A percentile compares a stretch with the other conserved stretches of the same genome.
phyloP scores from a whole-genome alignment of 1,140 invertebrate genomes.

The Drosophila trapezifrons region DNA sequence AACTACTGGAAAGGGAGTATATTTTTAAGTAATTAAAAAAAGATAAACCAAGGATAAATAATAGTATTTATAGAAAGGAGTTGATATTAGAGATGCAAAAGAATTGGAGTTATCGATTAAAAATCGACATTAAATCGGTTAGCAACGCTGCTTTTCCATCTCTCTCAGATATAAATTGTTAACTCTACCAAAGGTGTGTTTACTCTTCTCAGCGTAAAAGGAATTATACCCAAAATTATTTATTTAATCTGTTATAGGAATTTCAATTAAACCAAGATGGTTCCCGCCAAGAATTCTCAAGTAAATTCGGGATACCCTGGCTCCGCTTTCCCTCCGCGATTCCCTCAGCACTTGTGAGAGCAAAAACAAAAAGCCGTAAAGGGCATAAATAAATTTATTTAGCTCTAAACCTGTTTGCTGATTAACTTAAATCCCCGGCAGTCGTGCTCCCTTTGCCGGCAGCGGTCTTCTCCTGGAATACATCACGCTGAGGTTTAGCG shows the following conservation, averaged over 20 bases:
- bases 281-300: conserved; percentile 1
- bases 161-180: neutral
- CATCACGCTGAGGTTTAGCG: conserved; percentile 75
- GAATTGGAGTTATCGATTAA: too few relatives aligned
- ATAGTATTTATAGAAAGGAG: too few relatives aligned
- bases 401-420: conserved; percentile 80
- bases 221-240: neutral
- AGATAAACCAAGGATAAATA: too few relatives aligned
- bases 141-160: too few relatives aligned
- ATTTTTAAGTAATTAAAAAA: too few relatives aligned
- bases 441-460: conserved; percentile 34
- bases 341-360: conserved; percentile 5
- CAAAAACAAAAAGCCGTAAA: conserved; percentile 20
- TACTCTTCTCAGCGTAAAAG: too few relatives aligned
- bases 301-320: neutral
- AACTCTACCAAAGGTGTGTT: neutral
- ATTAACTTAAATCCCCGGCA: conserved; percentile 76
- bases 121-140: too few relatives aligned
- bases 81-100: too few relatives aligned
- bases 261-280: conserved; percentile 32
- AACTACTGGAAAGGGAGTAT: too few relatives aligned
- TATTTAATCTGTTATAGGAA: conserved; percentile 14
- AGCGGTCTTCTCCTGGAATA: conserved; percentile 49
- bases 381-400: conserved; percentile 77
- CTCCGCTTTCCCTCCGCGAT: neutral